These are phyloP conservation scores for Pipistrellus nathusii DNA, from an alignment of 2,797 vertebrate genomes.

Conservation along the genomic window DNA sequence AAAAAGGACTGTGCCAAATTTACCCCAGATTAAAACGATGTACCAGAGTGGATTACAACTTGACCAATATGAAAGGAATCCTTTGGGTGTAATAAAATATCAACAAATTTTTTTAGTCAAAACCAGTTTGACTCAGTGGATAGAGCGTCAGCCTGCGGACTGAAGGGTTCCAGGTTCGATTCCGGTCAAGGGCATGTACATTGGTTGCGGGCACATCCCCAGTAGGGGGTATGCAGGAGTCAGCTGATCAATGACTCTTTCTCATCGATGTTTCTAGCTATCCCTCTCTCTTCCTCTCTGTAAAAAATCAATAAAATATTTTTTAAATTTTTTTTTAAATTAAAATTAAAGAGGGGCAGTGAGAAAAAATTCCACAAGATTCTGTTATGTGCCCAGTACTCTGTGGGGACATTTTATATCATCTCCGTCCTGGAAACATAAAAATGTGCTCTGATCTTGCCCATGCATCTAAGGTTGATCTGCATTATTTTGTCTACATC, in stretches of 20 bases:
- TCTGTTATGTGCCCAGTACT: not conserved
- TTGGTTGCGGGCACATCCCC: too few relatives aligned
- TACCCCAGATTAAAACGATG: conserved; percentile 97
- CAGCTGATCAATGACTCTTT: too few relatives aligned
- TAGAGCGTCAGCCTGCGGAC: too few relatives aligned
- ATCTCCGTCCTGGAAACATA: not conserved
- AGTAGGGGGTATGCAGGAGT: too few relatives aligned
- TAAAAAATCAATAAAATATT: too few relatives aligned
- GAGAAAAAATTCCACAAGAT: not conserved
- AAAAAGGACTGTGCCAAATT: conserved; percentile 84
- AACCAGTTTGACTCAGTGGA: too few relatives aligned
- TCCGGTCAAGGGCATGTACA: too few relatives aligned
- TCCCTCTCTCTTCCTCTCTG: too few relatives aligned
- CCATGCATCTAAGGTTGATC: not conserved
- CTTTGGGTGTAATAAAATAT: not conserved
- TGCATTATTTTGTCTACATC: not conserved
- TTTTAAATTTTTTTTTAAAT: not conserved
- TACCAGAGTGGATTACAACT: conserved; percentile 88
- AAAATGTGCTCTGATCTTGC: not conserved
- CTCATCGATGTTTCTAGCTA: too few relatives aligned
- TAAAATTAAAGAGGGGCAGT: not conserved
- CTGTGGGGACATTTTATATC: accelerated
- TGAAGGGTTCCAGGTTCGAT: too few relatives aligned
- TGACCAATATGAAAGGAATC: not conserved
- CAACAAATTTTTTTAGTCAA: not conserved